A percentile compares a stretch with the other conserved stretches of the same genome.
phyloP scores from a whole-genome alignment of 37 sponge, comb jelly and placozoan genomes.

The Geodia barretti region DNA sequence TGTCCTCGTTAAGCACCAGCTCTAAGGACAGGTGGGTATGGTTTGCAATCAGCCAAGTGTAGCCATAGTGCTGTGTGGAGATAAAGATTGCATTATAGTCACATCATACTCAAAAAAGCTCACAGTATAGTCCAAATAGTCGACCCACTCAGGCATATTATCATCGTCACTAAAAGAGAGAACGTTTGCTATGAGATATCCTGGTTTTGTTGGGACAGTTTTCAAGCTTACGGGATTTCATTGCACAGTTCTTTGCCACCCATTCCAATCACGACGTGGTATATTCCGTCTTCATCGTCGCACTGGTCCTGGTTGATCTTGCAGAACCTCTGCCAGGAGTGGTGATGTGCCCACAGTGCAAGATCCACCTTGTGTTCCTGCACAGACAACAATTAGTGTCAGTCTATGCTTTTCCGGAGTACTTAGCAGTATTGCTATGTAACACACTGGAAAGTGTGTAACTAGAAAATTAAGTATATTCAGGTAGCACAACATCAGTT shows the following conservation, averaged over 20 bases:
- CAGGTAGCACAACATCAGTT: neutral
- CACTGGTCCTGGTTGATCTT: conserved; percentile 53
- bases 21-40: neutral
- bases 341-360: conserved; percentile 78
- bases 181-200: neutral
- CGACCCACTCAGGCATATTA: conserved; percentile 14
- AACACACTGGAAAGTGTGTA: too few species aligned
- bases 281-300: conserved; percentile 14
- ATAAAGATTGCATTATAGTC: neutral
- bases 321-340: conserved; percentile 81
- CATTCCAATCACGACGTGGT: conserved; percentile 68
- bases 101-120: neutral
- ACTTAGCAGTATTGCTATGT: neutral
- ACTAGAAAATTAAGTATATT: neutral
- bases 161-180: neutral
- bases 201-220: neutral
- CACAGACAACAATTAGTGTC: too few species aligned
- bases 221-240: conserved; percentile 22
- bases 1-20: neutral
- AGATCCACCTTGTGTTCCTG: conserved; percentile 67
- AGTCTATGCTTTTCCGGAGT: too few species aligned
- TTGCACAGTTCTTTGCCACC: conserved; percentile 36
- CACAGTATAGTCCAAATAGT: neutral
- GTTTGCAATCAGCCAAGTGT: neutral
- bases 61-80: neutral